Base-by-base conservation (phyloP, 2,113 vertebrate genomes). In the Coryphaenoides rupestris region DNA sequence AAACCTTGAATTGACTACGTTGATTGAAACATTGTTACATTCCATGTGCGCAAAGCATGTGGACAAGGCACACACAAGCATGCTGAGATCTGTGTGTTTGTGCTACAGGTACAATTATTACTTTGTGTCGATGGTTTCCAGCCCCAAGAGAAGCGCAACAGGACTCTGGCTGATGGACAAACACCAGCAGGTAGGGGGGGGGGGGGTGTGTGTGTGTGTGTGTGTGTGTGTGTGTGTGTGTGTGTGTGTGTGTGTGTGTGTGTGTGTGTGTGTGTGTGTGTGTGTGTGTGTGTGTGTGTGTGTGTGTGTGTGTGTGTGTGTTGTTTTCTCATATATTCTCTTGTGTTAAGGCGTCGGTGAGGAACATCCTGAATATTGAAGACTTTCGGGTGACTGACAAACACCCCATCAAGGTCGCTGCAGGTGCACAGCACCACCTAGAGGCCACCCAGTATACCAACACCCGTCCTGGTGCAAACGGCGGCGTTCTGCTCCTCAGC, bases 121-220 rank as follows among this genome's bases (percentile, higher is more conserved):
- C 53, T 81, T 85, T 68, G 70, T 80, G 60, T 68, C 77, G 0
- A 21, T 13, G 3, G 50, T 83, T 22, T 71, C 75, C 33, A 84
- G 77, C 55, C 85, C 86, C 17, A 19, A 21, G 12, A 10, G 28
- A 19, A 88, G 88, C 50, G 33, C 50, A 0, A 22, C 68, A 2
- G 85, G 79, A 47, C 79, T 19, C 49, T 89, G 88, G 88, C 79
- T 87, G 21, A 77, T 84, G 77, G 61, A 81, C 21, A 53, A 68
- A 0, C 58, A 65, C 17, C 65, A 5, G 2, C 45, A 78, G 86
- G 86, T 85, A 50, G 75, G 4, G 21, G 4, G 5, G 21, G 24
- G 54, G n/a, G n/a, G n/a, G n/a, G n/a, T n/a, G n/a, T n/a, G n/a
- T n/a, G n/a, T n/a, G n/a, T 50, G n/a, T 19, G 28, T 33, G 28